phyloP scores from a whole-genome alignment of 2,888 invertebrate species.

The Autographa gamma region DNA sequence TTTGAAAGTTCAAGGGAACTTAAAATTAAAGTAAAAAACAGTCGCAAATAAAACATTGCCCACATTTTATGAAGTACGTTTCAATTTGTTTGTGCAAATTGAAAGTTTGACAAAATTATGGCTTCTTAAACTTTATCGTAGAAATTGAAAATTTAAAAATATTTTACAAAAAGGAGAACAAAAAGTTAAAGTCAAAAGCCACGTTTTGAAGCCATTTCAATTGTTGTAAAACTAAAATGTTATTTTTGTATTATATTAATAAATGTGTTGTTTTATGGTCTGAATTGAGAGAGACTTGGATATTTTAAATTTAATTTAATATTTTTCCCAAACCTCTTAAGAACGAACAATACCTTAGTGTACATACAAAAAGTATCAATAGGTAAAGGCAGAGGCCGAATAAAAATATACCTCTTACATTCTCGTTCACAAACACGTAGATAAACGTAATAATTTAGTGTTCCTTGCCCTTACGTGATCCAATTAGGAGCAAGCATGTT shows the following conservation, averaged over 20 bases:
- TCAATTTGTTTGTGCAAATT: constrained; percentile 6
- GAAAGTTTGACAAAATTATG: constrained; percentile 37
- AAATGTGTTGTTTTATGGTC: too few relatives aligned
- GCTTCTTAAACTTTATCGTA: constrained; percentile 24
- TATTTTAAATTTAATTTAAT: too few relatives aligned
- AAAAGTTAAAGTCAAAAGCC: neutral
- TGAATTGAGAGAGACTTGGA: too few relatives aligned
- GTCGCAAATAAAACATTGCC: constrained; percentile 24
- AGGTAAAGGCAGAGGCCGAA: neutral
- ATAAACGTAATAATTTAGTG: constrained; percentile 59
- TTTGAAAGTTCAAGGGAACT: constrained; percentile 33
- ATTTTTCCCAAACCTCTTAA: neutral
- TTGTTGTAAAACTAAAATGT: neutral
- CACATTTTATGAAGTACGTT: constrained; percentile 20
- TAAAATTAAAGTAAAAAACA: constrained; percentile 31
- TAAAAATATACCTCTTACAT: constrained; percentile 29
- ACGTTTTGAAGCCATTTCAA: neutral
- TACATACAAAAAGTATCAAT: neutral
- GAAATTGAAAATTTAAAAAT: neutral
- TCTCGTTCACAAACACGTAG: constrained; percentile 52
- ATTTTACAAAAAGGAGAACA: neutral
- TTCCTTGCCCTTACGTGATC: constrained; percentile 56
- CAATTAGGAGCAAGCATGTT: constrained; percentile 47
- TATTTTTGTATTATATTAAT: neutral
- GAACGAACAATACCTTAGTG: neutral